Percentiles rank a stretch among this genome's conserved stretches.
Evolutionary conservation across 1,140 invertebrate species (phyloP).

Genomic region (Mactra quadrangularis): DNA sequence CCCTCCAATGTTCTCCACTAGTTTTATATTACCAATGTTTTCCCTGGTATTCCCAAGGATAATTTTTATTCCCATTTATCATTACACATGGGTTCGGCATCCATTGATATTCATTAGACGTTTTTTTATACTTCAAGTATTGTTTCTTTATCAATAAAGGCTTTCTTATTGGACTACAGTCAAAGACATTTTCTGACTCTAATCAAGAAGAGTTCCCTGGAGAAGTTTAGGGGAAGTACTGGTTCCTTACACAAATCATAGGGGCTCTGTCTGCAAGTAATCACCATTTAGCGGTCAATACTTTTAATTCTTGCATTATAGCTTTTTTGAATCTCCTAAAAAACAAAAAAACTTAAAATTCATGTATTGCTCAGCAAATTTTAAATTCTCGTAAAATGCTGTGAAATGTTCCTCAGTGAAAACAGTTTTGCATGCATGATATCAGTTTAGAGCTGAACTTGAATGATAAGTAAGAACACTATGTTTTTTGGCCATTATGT

Average conservation of each 20-base stretch:
- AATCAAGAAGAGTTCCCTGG: conserved; percentile 39
- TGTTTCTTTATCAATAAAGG: conserved; percentile 42
- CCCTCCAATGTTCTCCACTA: not conserved
- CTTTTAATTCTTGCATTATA: too few species aligned
- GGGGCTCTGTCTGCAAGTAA: too few species aligned
- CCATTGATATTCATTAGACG: conserved; percentile 45
- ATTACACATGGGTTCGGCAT: conserved; percentile 9
- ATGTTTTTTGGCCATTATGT: too few species aligned
- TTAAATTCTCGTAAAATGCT: too few species aligned
- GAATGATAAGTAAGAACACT: too few species aligned
- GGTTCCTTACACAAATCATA: conserved; percentile 1
- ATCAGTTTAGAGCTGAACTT: too few species aligned
- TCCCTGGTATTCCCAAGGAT: conserved; percentile 24
- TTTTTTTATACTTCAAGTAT: conserved; percentile 34
- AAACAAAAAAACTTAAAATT: too few species aligned
- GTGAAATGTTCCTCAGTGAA: too few species aligned
- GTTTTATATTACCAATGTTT: conserved; percentile 17
- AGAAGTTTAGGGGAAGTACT: conserved; percentile 21
- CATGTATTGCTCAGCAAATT: too few species aligned
- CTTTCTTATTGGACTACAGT: conserved; percentile 30
- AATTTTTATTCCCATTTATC: conserved; percentile 34
- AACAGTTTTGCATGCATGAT: too few species aligned
- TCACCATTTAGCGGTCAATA: too few species aligned
- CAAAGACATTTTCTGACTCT: conserved; percentile 33
- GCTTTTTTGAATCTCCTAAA: too few species aligned